These are phyloP conservation scores for Passerina amoena DNA, from an alignment of 2,113 vertebrate species.

Conservation along the genomic window DNA sequence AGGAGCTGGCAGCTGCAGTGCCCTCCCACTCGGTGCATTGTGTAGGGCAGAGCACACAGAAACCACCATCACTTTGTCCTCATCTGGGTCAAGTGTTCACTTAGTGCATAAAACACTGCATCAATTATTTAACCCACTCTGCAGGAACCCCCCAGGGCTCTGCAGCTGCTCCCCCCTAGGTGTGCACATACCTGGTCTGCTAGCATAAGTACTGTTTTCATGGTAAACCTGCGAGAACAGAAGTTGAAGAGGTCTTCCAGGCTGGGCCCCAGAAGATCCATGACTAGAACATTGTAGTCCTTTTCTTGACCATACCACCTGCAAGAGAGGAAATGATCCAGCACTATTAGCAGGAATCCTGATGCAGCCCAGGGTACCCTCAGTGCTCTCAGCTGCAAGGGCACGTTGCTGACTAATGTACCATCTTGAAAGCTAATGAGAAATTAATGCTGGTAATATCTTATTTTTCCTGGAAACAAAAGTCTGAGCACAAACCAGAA, in stretches of 20 bases:
- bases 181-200: constrained; percentile 92
- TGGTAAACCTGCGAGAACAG: constrained; percentile 98
- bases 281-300: constrained; percentile 99
- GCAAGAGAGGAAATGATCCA: constrained; percentile 25
- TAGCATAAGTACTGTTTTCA: constrained; percentile 99
- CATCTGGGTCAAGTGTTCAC: background rate
- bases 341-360: constrained; percentile 10
- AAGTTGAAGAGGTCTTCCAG: constrained; percentile 98
- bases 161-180: background rate
- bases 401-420: background rate
- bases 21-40: background rate
- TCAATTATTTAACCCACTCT: background rate
- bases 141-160: background rate
- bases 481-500: background rate
- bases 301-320: constrained; percentile 99
- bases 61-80: background rate
- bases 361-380: background rate
- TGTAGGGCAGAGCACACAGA: background rate
- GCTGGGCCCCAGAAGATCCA: constrained; percentile 98
- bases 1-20: background rate
- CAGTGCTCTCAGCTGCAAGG: background rate
- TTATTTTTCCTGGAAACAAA: background rate
- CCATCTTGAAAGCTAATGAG: background rate
- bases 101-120: background rate
- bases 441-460: background rate